Conservation (phyloP, 2,797 vertebrate species). For the Bradypodion ventrale region DNA sequence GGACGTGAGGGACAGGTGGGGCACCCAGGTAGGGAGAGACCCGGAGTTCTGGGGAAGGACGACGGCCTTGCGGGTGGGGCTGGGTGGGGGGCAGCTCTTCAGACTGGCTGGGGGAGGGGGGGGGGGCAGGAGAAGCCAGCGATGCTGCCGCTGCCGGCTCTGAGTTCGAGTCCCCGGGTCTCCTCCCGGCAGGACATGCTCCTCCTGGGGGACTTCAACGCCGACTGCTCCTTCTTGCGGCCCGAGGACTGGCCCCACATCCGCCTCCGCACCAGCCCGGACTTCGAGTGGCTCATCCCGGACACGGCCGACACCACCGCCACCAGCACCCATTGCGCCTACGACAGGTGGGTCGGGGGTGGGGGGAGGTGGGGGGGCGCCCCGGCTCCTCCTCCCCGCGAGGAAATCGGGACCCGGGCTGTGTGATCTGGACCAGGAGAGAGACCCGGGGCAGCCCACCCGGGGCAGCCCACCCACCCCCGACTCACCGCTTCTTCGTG, state of each 20-base stretch:
- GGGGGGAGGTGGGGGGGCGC: background rate
- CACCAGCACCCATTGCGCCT: conserved; percentile 81
- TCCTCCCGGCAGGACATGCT: conserved; percentile 79
- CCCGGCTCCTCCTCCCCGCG: too few species aligned
- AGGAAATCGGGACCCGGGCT: background rate
- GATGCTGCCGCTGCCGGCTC: background rate
- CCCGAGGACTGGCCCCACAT: conserved; percentile 80
- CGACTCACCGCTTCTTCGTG: too few species aligned
- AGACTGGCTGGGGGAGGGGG: background rate
- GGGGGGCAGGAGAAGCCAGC: too few species aligned
- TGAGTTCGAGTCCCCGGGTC: too few species aligned
- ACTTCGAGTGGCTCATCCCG: conserved; percentile 87
- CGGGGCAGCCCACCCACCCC: too few species aligned
- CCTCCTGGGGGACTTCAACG: conserved; percentile 91
- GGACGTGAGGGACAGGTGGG: conserved; percentile 81
- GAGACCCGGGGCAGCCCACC: too few species aligned
- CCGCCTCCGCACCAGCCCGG: conserved; percentile 81
- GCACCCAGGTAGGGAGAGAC: conserved; percentile 84
- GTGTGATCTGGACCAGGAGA: too few species aligned
- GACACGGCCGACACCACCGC: conserved; percentile 84
- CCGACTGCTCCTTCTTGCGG: conserved; percentile 82
- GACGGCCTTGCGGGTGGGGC: too few species aligned
- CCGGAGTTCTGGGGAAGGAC: too few species aligned
- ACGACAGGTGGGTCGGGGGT: conserved; percentile 82
- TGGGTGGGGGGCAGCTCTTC: too few species aligned